Evolutionary conservation across 2,888 invertebrate species (phyloP).

Genomic region (Volucella zonaria): DNA sequence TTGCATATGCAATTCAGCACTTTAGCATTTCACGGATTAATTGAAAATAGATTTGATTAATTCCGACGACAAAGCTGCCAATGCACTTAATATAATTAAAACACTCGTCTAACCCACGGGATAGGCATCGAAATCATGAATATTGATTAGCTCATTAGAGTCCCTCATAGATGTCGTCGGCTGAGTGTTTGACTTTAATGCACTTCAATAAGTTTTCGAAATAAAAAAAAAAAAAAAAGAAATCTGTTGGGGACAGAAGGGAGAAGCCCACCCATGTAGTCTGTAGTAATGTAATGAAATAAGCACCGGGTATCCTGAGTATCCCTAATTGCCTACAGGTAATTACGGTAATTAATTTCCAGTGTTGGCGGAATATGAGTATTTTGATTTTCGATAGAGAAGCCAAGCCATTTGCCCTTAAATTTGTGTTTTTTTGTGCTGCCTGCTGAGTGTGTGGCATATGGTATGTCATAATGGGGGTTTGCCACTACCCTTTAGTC

Average conservation of each 20-base stretch:
- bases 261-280: slow-evolving; percentile 1
- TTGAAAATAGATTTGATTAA: slow-evolving; percentile 69
- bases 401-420: slow-evolving; percentile 12
- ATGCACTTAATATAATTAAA: slow-evolving; percentile 70
- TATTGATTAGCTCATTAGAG: slow-evolving; percentile 73
- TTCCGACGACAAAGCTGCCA: slow-evolving; percentile 53
- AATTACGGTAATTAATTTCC: slow-evolving; percentile 68
- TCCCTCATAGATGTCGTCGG: slow-evolving; percentile 32
- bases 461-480: background rate
- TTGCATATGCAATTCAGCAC: slow-evolving; percentile 34
- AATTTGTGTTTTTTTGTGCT: background rate
- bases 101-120: slow-evolving; percentile 14
- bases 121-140: slow-evolving; percentile 56
- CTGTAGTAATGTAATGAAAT: slow-evolving; percentile 35
- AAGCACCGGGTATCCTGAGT: slow-evolving; percentile 33
- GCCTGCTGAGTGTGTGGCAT: background rate
- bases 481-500: background rate
- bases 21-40: slow-evolving; percentile 62
- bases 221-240: slow-evolving; percentile 20
- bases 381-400: slow-evolving; percentile 51
- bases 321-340: slow-evolving; percentile 59
- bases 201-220: slow-evolving; percentile 60
- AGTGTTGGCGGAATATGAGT: slow-evolving; percentile 29
- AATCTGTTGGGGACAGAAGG: slow-evolving; percentile 26
- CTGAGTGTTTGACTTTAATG: slow-evolving; percentile 64